A percentile compares a stretch with the other conserved stretches of the same genome.
Evolutionary conservation across 2,888 invertebrate species (phyloP).

Genomic region (Pyrrhia umbra): DNA sequence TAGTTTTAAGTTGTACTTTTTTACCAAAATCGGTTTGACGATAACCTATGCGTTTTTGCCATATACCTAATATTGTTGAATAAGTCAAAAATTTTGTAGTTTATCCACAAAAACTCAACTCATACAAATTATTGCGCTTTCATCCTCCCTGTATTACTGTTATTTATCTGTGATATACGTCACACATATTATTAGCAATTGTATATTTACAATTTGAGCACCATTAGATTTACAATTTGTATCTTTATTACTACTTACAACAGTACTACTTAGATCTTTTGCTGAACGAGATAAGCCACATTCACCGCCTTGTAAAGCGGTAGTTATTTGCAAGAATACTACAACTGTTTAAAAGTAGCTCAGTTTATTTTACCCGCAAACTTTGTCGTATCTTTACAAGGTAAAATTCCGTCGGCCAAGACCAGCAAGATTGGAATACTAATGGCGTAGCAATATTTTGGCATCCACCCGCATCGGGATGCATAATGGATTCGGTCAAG

Average conservation of each 20-base stretch:
- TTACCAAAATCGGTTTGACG: too few relatives aligned
- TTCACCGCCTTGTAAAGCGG: background rate
- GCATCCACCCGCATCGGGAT: background rate
- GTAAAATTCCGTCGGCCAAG: background rate
- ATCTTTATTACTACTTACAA: background rate
- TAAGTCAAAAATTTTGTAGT: too few relatives aligned
- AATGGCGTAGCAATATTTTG: background rate
- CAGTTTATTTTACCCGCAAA: background rate
- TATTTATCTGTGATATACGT: background rate
- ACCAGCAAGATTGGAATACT: background rate
- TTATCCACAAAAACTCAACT: too few relatives aligned
- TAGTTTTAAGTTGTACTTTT: too few relatives aligned
- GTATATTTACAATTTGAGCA: too few relatives aligned
- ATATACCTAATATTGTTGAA: too few relatives aligned
- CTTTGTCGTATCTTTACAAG: background rate
- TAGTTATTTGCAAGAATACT: background rate
- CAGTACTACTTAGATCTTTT: background rate
- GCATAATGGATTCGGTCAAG: background rate
- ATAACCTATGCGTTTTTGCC: too few relatives aligned
- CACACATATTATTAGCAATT: background rate
- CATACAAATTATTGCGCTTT: too few relatives aligned
- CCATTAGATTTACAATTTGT: background rate
- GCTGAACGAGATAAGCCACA: background rate
- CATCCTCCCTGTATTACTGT: background rate
- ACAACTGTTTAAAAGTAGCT: background rate